Percentiles rank a stretch among this genome's conserved stretches.
Conservation (phyloP, 2,113 vertebrate genomes). For the Nycticebus coucang region DNA sequence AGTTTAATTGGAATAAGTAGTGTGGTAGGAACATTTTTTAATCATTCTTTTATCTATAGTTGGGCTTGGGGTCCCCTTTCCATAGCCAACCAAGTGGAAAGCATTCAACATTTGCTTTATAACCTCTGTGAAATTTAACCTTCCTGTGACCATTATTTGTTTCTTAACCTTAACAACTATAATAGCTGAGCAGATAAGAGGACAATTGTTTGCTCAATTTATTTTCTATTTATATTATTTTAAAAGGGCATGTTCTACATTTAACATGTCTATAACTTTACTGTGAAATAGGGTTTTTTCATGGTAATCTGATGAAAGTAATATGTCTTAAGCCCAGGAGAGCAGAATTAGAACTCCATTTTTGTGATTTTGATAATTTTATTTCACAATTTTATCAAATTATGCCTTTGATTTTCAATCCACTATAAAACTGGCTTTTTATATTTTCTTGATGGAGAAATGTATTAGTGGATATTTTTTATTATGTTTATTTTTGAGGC, state of each 20-base stretch:
- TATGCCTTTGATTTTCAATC: not conserved
- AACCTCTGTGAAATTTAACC: not conserved
- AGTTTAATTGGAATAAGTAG: not conserved
- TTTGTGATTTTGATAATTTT: not conserved
- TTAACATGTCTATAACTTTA: not conserved
- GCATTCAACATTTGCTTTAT: conserved; percentile 16
- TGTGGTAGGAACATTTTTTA: not conserved
- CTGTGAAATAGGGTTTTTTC: not conserved
- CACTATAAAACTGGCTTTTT: not conserved
- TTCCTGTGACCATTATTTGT: conserved; percentile 12
- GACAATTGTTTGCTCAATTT: not conserved
- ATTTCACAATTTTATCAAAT: not conserved
- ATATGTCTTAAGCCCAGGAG: not conserved
- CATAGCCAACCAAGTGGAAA: not conserved
- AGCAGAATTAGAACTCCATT: not conserved
- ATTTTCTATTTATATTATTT: not conserved
- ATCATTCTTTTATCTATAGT: not conserved
- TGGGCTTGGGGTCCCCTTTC: not conserved
- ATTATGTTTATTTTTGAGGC: not conserved
- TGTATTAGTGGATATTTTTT: not conserved
- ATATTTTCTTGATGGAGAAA: not conserved
- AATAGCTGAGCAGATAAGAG: not conserved
- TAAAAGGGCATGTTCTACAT: not conserved
- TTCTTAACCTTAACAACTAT: not conserved
- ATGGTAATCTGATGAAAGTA: not conserved